Base-by-base conservation (phyloP, 2,113 vertebrate genomes). In the Ctenodactylus gundi region DNA sequence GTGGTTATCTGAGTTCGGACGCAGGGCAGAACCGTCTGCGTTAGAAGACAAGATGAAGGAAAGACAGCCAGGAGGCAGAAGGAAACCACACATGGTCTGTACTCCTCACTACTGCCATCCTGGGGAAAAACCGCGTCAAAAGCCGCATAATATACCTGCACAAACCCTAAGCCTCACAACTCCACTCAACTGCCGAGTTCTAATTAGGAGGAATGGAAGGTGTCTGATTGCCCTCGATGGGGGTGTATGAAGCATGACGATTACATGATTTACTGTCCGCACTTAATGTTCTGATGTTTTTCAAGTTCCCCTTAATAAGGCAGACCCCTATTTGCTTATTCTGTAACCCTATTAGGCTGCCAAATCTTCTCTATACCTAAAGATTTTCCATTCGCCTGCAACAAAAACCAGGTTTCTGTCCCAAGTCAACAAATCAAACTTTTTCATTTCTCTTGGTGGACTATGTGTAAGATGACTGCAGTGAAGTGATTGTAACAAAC, bases 371-470 rank as follows among this genome's bases (percentile, higher is more conserved):
- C 58, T n/a, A 83, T 60, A 95, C 21, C 77, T 94, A 84, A 92
- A 93, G 68, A 65, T 78, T 96, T 96, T 76, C 65, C 70, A 64
- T 92, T 83, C 27, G n/a, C 20, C 25, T 36, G 68, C 36, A 94
- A 46, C 34, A 96, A 84, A 67, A 90, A 73, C 53, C 78, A 96
- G 62, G 7, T 5, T 29, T n/a, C 20, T 36, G 70, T 64, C n/a
- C 44, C 51, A 68, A 97, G 95, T 97, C 91, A 95, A 94, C 76
- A 97, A 92, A 97, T 97, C 89, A 89, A 91, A 98, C 92, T 94
- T 97, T 94, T 94, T 97, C 97, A 95, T 0, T 90, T 31, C 31
- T 72, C 0, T 0, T 87, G 2, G 4, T 89, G 57, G 67, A 94
- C 78, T 9, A 97, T 34, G 55, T 88, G 76, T 80, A 95, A 97